Evolutionary conservation across 2,797 vertebrate species (phyloP).

Genomic region (Nothura maculosa): DNA sequence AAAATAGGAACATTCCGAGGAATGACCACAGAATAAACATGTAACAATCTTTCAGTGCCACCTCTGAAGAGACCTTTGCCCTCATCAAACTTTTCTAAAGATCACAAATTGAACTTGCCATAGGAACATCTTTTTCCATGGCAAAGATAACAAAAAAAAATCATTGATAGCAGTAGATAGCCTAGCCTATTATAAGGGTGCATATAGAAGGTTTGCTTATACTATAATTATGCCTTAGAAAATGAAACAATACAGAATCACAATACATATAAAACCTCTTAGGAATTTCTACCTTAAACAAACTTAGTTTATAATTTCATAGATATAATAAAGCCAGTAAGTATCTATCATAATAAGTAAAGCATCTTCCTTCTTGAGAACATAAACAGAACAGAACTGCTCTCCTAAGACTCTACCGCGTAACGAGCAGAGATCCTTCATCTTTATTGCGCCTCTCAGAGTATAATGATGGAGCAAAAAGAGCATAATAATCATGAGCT

Average conservation of each 20-base stretch:
- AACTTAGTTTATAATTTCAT: constrained; percentile 1
- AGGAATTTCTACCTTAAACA: not conserved
- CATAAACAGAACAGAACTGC: not conserved
- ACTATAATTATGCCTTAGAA: not conserved
- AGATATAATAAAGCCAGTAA: constrained; percentile 2
- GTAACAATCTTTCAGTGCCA: not conserved
- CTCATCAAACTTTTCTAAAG: not conserved
- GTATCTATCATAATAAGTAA: not conserved
- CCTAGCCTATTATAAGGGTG: not conserved
- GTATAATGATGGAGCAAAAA: not conserved
- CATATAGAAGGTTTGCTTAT: not conserved
- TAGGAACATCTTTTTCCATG: not conserved
- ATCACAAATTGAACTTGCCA: not conserved
- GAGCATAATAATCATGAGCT: not conserved
- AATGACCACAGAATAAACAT: not conserved
- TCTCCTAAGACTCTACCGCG: not conserved
- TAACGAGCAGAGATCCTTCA: constrained; percentile 20
- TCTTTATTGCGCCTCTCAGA: constrained; percentile 26
- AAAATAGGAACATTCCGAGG: not conserved
- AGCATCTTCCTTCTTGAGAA: not conserved
- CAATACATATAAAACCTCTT: not conserved
- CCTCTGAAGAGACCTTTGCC: not conserved
- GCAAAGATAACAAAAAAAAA: not conserved
- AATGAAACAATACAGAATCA: not conserved
- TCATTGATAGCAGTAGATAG: not conserved